Evolutionary conservation across 1,140 invertebrate genomes (phyloP).

Genomic region (Brachionus calyciflorus): DNA sequence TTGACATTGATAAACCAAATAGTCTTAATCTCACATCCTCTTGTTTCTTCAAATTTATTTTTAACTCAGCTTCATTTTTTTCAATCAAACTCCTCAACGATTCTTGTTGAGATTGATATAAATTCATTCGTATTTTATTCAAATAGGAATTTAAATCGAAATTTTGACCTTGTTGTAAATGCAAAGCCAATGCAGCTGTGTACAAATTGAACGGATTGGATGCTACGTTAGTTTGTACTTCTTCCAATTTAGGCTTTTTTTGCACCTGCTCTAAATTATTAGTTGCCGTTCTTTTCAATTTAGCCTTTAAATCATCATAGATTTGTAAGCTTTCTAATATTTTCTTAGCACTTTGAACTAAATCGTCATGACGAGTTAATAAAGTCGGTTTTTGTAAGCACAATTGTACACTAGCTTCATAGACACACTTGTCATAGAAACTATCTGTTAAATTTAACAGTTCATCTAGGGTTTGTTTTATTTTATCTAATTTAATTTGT

Average conservation of each 20-base stretch:
- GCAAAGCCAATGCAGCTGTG: conserved; percentile 13
- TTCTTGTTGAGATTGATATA: neutral
- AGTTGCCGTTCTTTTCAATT: neutral
- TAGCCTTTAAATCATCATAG: neutral
- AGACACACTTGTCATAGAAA: conserved; percentile 21
- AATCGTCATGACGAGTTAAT: conserved; percentile 21
- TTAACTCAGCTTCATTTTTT: conserved; percentile 3
- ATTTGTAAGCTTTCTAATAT: conserved; percentile 3
- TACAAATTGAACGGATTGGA: neutral
- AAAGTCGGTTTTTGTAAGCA: conserved; percentile 25
- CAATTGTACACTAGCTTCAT: conserved; percentile 16
- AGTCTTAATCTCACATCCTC: neutral
- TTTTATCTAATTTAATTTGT: conserved; percentile 17
- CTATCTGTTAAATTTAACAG: neutral
- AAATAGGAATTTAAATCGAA: conserved; percentile 7
- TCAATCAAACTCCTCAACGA: neutral
- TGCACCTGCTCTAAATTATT: neutral
- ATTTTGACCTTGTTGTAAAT: neutral
- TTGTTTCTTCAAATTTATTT: neutral
- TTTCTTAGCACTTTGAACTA: neutral
- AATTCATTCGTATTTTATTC: neutral
- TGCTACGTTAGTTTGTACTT: neutral
- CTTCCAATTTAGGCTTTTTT: neutral
- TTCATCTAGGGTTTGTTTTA: neutral
- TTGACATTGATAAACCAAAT: conserved; percentile 23